Evolutionary conservation across 2,888 invertebrate genomes (phyloP).

Genomic region (Mesorhabditis belari): DNA sequence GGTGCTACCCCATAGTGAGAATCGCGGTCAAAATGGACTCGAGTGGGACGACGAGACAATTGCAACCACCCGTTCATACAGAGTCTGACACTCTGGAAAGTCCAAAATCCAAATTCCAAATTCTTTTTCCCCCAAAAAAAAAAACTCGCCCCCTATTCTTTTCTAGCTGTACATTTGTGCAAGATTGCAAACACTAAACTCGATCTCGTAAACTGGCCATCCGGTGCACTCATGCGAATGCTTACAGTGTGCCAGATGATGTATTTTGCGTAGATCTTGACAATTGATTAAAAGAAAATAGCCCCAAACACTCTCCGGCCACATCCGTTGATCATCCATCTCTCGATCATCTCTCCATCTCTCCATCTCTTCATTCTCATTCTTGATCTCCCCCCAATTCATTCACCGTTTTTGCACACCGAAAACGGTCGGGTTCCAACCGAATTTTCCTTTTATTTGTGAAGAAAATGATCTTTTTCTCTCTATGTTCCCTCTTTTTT

Average conservation of each 20-base stretch:
- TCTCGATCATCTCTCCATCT: slow-evolving; percentile 2
- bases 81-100: slow-evolving; percentile 15
- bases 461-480: no score
- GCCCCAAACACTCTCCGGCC: no score
- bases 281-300: no score
- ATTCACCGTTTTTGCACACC: no score
- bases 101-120: slow-evolving; percentile 1
- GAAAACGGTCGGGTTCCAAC: no score
- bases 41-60: slow-evolving; percentile 62
- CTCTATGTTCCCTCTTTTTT: no score
- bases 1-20: slow-evolving; percentile 28
- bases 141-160: not conserved
- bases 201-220: no score
- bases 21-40: slow-evolving; percentile 52
- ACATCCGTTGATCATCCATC: not conserved
- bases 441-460: no score
- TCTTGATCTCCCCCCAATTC: slow-evolving; percentile 5
- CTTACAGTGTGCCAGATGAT: no score
- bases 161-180: not conserved
- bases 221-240: no score
- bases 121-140: slow-evolving; percentile 3
- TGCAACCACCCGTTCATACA: slow-evolving; percentile 31
- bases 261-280: no score
- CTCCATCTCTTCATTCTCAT: slow-evolving; percentile 1
- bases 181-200: no score